Conservation (phyloP, 2,888 invertebrate genomes). For the Bhutanitis thaidina region DNA sequence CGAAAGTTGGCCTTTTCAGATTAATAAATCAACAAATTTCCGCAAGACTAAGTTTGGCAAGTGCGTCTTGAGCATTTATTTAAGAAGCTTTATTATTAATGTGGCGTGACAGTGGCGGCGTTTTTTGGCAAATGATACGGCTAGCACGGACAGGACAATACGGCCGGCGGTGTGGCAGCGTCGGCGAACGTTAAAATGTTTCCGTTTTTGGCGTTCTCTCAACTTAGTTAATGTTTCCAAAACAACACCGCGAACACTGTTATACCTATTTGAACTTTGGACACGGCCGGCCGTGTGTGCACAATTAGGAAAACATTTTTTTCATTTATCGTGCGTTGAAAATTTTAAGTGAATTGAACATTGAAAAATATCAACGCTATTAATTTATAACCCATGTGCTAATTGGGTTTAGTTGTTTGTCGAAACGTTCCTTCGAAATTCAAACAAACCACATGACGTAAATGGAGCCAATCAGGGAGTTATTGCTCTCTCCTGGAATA, state of each 20-base stretch:
- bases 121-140: conserved; percentile 54
- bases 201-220: conserved; percentile 74
- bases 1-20: too few relatives aligned
- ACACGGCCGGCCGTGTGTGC: conserved; percentile 8
- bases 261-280: conserved; percentile 30
- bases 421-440: too few relatives aligned
- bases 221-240: conserved; percentile 75
- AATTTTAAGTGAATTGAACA: too few relatives aligned
- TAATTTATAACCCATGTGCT: too few relatives aligned
- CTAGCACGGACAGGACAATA: conserved; percentile 55
- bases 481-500: too few relatives aligned
- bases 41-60: conserved; percentile 9
- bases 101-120: conserved; percentile 38
- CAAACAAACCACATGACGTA: too few relatives aligned
- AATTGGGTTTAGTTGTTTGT: too few relatives aligned
- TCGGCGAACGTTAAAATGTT: conserved; percentile 61
- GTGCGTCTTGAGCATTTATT: conserved; percentile 15
- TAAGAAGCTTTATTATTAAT: conserved; percentile 23
- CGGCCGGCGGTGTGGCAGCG: conserved; percentile 39
- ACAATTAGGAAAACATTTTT: conserved; percentile 13
- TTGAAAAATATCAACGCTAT: too few relatives aligned
- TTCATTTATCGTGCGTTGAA: background rate
- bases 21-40: conserved; percentile 1
- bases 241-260: conserved; percentile 60
- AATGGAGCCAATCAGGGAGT: too few relatives aligned